Evolutionary conservation across 2,113 vertebrate genomes (phyloP).

Genomic region (Meleagris gallopavo): DNA sequence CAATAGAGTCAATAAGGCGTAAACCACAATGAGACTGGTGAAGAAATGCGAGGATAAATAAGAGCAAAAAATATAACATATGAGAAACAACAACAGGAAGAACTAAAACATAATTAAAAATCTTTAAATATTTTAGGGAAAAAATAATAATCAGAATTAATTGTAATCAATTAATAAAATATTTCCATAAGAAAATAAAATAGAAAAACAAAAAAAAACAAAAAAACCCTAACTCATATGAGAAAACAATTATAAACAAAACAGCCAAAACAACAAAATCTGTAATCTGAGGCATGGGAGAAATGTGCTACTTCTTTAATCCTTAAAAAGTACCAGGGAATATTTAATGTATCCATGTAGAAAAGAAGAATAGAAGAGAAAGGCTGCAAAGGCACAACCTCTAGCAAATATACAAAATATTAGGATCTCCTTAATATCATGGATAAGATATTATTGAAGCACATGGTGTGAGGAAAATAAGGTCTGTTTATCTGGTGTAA

Average conservation of each 20-base stretch:
- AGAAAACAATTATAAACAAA: background rate
- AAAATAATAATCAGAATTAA: background rate
- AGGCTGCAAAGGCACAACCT: background rate
- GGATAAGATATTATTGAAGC: background rate
- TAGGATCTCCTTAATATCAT: background rate
- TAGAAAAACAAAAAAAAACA: background rate
- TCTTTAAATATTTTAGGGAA: background rate
- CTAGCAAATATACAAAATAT: background rate
- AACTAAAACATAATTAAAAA: background rate
- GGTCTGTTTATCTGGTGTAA: background rate
- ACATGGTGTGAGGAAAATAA: background rate
- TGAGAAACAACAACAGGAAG: accelerated
- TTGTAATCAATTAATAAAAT: background rate
- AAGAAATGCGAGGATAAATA: background rate
- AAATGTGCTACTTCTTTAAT: background rate
- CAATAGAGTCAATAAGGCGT: background rate
- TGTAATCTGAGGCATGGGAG: background rate
- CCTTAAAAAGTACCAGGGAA: background rate
- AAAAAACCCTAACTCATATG: background rate
- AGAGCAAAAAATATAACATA: background rate
- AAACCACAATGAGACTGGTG: background rate
- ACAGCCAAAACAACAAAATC: background rate
- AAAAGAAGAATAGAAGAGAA: background rate
- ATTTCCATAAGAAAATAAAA: background rate
- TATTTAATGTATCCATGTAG: background rate